Conservation (phyloP, 2,888 invertebrate genomes). For the Tubulanus polymorphus region DNA sequence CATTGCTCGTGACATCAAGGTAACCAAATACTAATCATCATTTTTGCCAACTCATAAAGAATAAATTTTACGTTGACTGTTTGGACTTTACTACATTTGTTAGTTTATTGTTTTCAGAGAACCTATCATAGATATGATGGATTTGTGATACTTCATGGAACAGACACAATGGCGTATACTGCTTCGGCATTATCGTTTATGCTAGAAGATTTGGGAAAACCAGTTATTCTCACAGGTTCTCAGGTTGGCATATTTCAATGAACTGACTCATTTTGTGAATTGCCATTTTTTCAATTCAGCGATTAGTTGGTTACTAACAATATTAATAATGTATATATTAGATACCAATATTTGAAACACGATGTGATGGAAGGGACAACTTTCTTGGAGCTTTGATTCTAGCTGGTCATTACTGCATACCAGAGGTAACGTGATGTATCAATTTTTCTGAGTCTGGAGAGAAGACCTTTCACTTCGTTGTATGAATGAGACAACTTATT, state of each 20-base stretch:
- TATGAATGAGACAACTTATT: no score
- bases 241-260: no score
- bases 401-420: slow-evolving; percentile 82
- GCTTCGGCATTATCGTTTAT: slow-evolving; percentile 95
- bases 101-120: slow-evolving; percentile 30
- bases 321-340: slow-evolving; percentile 46
- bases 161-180: slow-evolving; percentile 89
- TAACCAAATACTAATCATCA: no score
- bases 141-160: slow-evolving; percentile 92
- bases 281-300: no score
- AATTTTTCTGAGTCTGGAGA: no score
- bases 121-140: slow-evolving; percentile 70
- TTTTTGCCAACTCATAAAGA: no score
- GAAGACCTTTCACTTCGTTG: no score
- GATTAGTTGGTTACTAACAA: no score
- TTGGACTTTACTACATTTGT: no score
- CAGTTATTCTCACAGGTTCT: slow-evolving; percentile 88
- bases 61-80: no score
- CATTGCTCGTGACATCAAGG: slow-evolving; percentile 83
- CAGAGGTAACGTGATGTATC: no score
- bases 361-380: slow-evolving; percentile 92
- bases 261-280: no score
- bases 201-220: slow-evolving; percentile 90
- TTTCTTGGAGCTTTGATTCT: slow-evolving; percentile 84
- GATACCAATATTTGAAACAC: slow-evolving; percentile 89